These are phyloP conservation scores for Manis pentadactyla DNA, from an alignment of 2,797 vertebrate genomes.

Conservation along the genomic window DNA sequence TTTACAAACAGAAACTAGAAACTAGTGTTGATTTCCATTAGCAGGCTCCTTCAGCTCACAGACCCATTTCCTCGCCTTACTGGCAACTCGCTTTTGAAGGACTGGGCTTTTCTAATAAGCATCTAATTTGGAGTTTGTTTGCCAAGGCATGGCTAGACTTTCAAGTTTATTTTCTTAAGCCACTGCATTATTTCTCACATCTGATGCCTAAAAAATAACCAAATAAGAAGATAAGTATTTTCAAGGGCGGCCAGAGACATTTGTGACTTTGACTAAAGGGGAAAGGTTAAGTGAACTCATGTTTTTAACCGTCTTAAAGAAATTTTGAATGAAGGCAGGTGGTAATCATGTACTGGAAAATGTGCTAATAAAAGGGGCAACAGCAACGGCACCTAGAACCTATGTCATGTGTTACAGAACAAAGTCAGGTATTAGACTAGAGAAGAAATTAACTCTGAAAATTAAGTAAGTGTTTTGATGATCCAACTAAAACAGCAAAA, in stretches of 20 bases:
- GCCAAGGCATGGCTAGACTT: conserved; percentile 45
- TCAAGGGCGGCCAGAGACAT: background rate
- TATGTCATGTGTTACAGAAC: background rate
- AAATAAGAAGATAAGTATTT: conserved; percentile 41
- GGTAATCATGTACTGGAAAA: background rate
- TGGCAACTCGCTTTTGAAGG: conserved; percentile 51
- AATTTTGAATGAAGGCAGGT: conserved; percentile 31
- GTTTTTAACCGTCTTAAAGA: conserved; percentile 36
- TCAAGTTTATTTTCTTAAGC: conserved; percentile 70
- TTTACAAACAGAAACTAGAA: conserved; percentile 66
- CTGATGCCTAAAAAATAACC: conserved; percentile 53
- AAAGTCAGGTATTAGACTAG: background rate
- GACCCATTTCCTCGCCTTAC: conserved; percentile 54
- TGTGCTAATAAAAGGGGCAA: conserved; percentile 18
- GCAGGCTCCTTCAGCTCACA: conserved; percentile 40
- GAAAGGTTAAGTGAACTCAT: background rate
- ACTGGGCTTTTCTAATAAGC: conserved; percentile 58
- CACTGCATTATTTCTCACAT: conserved; percentile 57
- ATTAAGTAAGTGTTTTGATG: conserved; percentile 20
- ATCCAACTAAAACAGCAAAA: conserved; percentile 10
- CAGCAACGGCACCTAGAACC: background rate
- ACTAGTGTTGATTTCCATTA: conserved; percentile 55
- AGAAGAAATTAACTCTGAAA: conserved; percentile 32
- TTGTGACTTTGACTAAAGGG: background rate
- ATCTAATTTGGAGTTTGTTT: conserved; percentile 69